A percentile compares a stretch with the other conserved stretches of the same genome.
Evolutionary conservation across 2,888 invertebrate genomes (phyloP).

Genomic region (Oscheius sp.): DNA sequence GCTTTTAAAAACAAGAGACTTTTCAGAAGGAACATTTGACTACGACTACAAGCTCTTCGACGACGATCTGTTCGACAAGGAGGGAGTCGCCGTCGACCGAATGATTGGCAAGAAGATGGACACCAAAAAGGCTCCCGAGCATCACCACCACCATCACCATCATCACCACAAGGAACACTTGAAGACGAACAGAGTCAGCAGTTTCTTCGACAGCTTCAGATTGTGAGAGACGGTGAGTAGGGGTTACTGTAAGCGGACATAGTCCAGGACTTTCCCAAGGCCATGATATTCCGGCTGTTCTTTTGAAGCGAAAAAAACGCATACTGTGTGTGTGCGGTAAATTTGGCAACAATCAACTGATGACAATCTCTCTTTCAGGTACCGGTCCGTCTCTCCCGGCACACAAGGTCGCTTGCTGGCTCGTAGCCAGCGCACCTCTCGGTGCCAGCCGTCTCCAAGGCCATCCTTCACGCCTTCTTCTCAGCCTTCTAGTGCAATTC

Average conservation of each 20-base stretch:
- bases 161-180: conserved; percentile 30
- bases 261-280: not conserved
- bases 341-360: not conserved
- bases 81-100: conserved; percentile 22
- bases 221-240: conserved; percentile 13
- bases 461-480: conserved; percentile 6
- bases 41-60: conserved; percentile 16
- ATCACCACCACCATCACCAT: conserved; percentile 23
- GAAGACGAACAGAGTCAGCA: conserved; percentile 24
- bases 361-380: conserved; percentile 20
- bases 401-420: conserved; percentile 20
- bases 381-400: not conserved
- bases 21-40: conserved; percentile 12
- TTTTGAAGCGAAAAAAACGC: not conserved
- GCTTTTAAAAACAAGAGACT: too few relatives aligned
- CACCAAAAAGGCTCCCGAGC: not conserved
- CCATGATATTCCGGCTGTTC: not conserved
- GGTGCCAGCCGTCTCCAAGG: conserved; percentile 32
- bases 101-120: conserved; percentile 18
- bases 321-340: not conserved
- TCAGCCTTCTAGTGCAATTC: conserved; percentile 20
- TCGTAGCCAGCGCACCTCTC: conserved; percentile 26
- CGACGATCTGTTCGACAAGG: conserved; percentile 13
- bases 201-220: conserved; percentile 34
- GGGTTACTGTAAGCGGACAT: not conserved